These are phyloP conservation scores for Garrulus glandarius DNA, from an alignment of 2,797 vertebrate genomes.

Conservation along the genomic window DNA sequence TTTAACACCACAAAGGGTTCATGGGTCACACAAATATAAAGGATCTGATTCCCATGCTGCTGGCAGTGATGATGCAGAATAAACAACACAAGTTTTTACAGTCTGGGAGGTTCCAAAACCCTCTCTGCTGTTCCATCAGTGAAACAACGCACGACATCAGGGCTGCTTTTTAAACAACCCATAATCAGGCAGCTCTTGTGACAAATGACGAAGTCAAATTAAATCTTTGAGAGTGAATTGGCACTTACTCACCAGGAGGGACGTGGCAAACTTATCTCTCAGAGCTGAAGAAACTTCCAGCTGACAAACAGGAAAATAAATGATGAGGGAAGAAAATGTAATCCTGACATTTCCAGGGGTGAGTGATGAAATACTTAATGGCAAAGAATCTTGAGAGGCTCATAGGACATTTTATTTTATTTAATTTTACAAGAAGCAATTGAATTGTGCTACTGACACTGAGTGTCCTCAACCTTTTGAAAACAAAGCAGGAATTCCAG, in stretches of 20 bases:
- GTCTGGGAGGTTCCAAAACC: neutral
- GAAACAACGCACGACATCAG: rapidly evolving
- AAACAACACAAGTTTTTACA: neutral
- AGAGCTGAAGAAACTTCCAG: neutral
- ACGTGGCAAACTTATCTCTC: neutral
- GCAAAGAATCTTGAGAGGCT: neutral
- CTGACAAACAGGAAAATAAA: constrained; percentile 5
- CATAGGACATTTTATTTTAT: neutral
- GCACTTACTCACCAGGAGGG: constrained; percentile 40
- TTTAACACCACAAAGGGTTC: neutral
- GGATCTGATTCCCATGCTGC: neutral
- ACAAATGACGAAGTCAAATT: constrained; percentile 30
- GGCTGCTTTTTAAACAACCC: neutral
- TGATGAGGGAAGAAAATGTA: neutral
- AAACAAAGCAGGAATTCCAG: constrained; percentile 1
- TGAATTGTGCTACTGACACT: neutral
- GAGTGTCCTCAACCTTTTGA: neutral
- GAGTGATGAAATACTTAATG: neutral
- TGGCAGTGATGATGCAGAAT: neutral
- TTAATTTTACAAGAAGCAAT: neutral
- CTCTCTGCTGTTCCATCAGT: neutral
- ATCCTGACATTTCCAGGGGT: neutral
- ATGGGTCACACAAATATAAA: rapidly evolving
- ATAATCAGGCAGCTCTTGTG: constrained; percentile 37
- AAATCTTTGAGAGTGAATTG: constrained; percentile 19